Evolutionary conservation across 2,113 vertebrate genomes (phyloP), one percentile per base, ranked within the genome.

Genomic region (Corythornis madagascariensis): DNA sequence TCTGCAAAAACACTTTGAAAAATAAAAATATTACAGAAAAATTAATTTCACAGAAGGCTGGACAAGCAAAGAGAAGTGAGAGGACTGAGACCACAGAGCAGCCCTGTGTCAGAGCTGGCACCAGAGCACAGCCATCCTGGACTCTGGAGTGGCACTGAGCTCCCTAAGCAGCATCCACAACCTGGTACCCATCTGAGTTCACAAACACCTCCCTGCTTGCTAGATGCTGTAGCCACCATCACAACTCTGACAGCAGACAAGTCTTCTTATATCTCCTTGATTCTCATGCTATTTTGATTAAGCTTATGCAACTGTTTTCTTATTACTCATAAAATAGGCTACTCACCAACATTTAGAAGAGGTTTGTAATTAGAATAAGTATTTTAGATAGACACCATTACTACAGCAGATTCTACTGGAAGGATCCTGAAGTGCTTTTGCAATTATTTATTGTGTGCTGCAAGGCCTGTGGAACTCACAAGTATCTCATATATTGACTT

Each of bases 91-190:
- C 3, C 22, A 28, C 7, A 24, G 31, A 78, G 52, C 26, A 66
- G 2, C 31, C 15, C 45, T 2, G 1, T 12, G 25, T 38, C 28
- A 60, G 87, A 90, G 40, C 40, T 47, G 70, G 72, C 42, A 85
- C 10, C 38, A n/a, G 21, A 67, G 28, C 3, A 0, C 43, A 24
- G 16, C 24, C 0, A 0, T 29, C 42, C 56, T 2, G 2, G 52
- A 16, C 18, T 15, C 78, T 61, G 47, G 10, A 2, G 0, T 15
- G 13, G 50, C 9, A 7, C 43, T 48, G 26, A 16, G 59, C 29
- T 77, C 55, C 63, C 38, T 11, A 26, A 67, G 47, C 63, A 66
- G 38, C 60, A 73, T 31, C 1, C 73, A 66, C 48, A 65, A 16
- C 17, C 8, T 35, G 40, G 11, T 35, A 10, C 19, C 48, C 26